Base-by-base conservation (phyloP, 2,113 vertebrate species). In the Oriolus oriolus region DNA sequence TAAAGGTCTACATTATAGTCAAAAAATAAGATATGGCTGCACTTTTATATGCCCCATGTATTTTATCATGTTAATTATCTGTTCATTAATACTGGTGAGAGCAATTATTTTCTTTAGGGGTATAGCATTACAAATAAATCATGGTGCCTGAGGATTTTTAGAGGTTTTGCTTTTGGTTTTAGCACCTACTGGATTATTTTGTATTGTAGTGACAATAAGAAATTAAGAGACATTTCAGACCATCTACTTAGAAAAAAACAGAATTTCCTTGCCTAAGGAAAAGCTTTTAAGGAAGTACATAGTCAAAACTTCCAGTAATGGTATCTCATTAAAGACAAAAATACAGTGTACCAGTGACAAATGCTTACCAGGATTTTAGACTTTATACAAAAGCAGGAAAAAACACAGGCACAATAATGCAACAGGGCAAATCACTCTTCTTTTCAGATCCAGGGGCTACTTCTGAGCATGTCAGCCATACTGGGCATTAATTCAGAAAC, bases 61-160 rank as follows among this genome's bases (percentile, higher is more conserved):
- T 92, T 92, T 87, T 92, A 80, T 90, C 83, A 93, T 50, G 77
- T 84, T 87, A 93, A 92, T 90, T 86, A 90, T 84, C 56, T 84
- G 56, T 84, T 94, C 83, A 78, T 87, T 90, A 95, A 86, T 68
- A 90, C 59, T 90, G 45, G 76, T 75, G 85, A 93, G 73, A 86
- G 56, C 65, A 94, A 79, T 94, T 89, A 79, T 84, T 95, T 93
- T 95, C 45, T 96, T 94, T 90, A 92, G 49, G 10, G 16, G 13
- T 88, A 54, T 27, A 87, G 28, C 30, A 87, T 76, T 79, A 74
- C 10, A 4, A 70, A 87, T 76, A 94, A 96, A 95, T 93, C 65
- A 92, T 4, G 7, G 16, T 56, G 56, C 10, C 44, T 75, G 35
- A 61, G 11, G 50, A 93, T 60, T 92, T 92, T 93, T 65, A 94